phyloP scores from a whole-genome alignment of 1,140 invertebrate species.

The Drosophila miranda region DNA sequence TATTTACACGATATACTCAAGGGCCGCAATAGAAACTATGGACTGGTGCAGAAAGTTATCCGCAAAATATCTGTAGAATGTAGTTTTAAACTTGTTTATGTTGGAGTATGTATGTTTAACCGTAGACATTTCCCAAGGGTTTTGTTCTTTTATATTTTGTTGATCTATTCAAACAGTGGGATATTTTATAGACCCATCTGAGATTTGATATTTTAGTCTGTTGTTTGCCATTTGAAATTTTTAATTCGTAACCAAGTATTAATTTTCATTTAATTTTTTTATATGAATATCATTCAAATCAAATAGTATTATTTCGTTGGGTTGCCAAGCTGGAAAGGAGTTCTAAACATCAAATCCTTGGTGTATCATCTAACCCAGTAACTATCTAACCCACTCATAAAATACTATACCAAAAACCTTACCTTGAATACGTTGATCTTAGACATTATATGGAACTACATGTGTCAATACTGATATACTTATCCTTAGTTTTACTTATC shows the following conservation, averaged over 20 bases:
- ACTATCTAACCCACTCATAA: conserved; percentile 16
- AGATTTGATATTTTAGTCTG: not conserved
- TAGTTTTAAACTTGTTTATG: conserved; percentile 22
- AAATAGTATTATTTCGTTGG: not conserved
- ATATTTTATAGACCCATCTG: conserved; percentile 2
- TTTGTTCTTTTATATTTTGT: not conserved
- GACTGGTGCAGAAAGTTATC: conserved; percentile 54
- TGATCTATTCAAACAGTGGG: not conserved
- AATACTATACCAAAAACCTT: conserved; percentile 31
- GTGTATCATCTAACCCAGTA: not conserved
- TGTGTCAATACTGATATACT: conserved; percentile 41
- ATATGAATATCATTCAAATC: not conserved
- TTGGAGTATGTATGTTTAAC: conserved; percentile 6
- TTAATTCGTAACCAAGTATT: not conserved
- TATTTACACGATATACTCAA: conserved; percentile 38
- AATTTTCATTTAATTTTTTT: not conserved
- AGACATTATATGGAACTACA: conserved; percentile 18
- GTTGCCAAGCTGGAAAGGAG: conserved; percentile 25
- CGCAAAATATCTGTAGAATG: conserved; percentile 22
- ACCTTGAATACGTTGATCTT: conserved; percentile 48
- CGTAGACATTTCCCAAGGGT: conserved; percentile 2
- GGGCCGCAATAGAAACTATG: conserved; percentile 30
- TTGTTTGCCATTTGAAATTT: not conserved
- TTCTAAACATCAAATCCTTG: conserved; percentile 46
- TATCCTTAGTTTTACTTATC: conserved; percentile 45